phyloP scores from a whole-genome alignment of 2,797 vertebrate genomes.

The Protonibea diacanthus region DNA sequence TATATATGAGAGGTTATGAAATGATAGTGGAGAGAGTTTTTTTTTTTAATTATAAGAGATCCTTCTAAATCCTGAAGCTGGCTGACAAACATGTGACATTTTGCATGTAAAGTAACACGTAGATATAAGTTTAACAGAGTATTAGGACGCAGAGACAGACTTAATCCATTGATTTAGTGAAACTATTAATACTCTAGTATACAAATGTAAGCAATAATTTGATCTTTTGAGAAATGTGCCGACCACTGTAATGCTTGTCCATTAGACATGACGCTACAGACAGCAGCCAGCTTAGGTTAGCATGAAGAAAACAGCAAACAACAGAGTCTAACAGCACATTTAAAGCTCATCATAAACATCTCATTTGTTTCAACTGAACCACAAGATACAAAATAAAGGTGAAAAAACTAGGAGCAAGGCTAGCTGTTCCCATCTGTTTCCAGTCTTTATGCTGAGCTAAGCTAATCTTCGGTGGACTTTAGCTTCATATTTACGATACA shows the following conservation, averaged over 20 bases:
- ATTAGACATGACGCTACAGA: not conserved
- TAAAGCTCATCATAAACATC: not conserved
- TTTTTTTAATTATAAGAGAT: slow-evolving; percentile 24
- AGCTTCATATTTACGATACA: not conserved
- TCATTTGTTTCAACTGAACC: not conserved
- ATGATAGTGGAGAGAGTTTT: slow-evolving; percentile 18
- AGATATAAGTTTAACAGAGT: not conserved
- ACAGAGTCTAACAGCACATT: not conserved
- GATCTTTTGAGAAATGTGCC: not conserved
- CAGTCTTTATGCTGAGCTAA: slow-evolving; percentile 1
- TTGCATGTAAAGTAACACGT: slow-evolving; percentile 26
- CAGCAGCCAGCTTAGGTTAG: not conserved
- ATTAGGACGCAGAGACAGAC: not conserved
- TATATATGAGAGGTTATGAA: slow-evolving; percentile 27
- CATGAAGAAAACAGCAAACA: not conserved
- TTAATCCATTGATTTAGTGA: not conserved
- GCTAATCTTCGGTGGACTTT: not conserved
- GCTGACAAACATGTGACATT: slow-evolving; percentile 39
- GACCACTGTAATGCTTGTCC: not conserved
- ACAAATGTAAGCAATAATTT: not conserved
- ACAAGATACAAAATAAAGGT: not conserved
- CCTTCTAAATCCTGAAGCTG: slow-evolving; percentile 46
- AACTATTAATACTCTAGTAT: not conserved
- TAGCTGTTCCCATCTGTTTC: not conserved
- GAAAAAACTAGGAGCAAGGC: not conserved